These are phyloP conservation scores for Melanotaenia nigrans DNA, from an alignment of 2,797 vertebrate genomes.

Conservation along the genomic window DNA sequence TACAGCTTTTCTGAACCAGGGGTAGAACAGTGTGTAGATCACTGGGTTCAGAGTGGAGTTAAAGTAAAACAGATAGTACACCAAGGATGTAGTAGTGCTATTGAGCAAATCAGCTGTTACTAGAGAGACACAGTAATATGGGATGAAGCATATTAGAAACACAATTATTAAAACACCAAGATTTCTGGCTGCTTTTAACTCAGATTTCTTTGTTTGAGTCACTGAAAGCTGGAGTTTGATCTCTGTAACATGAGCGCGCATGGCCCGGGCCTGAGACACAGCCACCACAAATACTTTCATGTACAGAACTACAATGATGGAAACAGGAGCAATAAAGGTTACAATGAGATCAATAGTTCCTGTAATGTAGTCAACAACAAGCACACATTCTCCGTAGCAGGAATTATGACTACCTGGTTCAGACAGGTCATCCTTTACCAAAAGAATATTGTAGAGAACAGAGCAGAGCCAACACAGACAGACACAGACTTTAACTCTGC, in stretches of 20 bases:
- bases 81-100: fast-evolving
- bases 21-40: constrained; percentile 35
- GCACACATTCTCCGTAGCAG: constrained; percentile 14
- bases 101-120: fast-evolving
- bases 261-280: constrained; percentile 26
- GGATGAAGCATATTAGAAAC: constrained; percentile 28
- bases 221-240: neutral
- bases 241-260: constrained; percentile 18
- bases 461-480: constrained; percentile 26
- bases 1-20: constrained; percentile 43
- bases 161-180: constrained; percentile 37
- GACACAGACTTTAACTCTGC: constrained; percentile 1
- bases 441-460: neutral
- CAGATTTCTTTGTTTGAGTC: constrained; percentile 12
- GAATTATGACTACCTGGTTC: neutral
- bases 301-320: constrained; percentile 3
- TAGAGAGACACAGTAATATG: constrained; percentile 13
- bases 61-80: neutral
- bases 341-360: constrained; percentile 11
- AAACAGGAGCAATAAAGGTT: constrained; percentile 9
- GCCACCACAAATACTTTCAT: constrained; percentile 30
- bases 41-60: constrained; percentile 45
- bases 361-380: neutral
- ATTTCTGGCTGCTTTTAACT: constrained; percentile 40
- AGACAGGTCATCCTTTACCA: neutral